Evolutionary conservation across 1,140 invertebrate genomes (phyloP).

Genomic region (Brachionus rotundiformis): DNA sequence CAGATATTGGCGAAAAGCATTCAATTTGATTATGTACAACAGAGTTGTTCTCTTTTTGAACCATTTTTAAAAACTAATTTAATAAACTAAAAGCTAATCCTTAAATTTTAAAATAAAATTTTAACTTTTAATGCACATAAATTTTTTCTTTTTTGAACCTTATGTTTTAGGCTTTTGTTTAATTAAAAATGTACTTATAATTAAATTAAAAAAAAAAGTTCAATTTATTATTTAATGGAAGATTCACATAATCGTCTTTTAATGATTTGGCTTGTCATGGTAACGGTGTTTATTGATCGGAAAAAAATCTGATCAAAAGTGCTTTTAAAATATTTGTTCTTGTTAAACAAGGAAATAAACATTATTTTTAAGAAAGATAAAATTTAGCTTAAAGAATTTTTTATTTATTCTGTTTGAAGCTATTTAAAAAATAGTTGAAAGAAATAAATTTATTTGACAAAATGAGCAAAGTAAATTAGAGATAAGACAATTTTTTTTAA

Average conservation of each 20-base stretch:
- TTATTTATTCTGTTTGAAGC: neutral
- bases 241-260: neutral
- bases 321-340: neutral
- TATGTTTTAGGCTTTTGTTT: no score
- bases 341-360: neutral
- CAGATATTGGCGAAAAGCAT: constrained; percentile 15
- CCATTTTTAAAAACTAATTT: no score
- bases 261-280: neutral
- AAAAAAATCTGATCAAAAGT: neutral
- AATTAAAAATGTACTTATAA: no score
- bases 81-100: no score
- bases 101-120: no score
- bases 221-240: neutral
- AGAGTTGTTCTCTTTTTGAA: constrained; percentile 30
- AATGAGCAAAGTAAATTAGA: neutral
- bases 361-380: neutral
- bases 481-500: neutral
- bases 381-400: neutral
- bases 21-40: neutral
- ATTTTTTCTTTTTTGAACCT: no score
- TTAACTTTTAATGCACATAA: no score
- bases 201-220: neutral
- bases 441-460: neutral
- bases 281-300: neutral
- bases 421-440: neutral